These are phyloP conservation scores for Drosophila borborema DNA, from an alignment of 2,888 invertebrate genomes.

Conservation along the genomic window DNA sequence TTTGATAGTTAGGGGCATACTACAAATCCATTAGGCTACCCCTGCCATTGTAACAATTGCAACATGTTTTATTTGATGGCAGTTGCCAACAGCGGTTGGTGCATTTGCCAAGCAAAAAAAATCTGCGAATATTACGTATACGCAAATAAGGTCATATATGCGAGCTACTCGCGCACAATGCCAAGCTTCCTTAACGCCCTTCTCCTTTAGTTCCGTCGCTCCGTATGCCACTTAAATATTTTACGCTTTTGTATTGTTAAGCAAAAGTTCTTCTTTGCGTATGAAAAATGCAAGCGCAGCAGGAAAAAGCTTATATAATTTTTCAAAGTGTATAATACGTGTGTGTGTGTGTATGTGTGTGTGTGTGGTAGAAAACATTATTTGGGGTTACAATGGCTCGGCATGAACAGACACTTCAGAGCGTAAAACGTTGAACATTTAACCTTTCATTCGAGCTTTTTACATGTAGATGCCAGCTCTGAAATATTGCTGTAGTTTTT, in stretches of 20 bases:
- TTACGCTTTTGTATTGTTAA: slow-evolving; percentile 72
- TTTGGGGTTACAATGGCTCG: slow-evolving; percentile 5
- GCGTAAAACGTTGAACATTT: slow-evolving; percentile 14
- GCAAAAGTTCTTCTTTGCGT: slow-evolving; percentile 43
- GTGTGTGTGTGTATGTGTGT: neutral
- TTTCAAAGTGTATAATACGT: slow-evolving; percentile 1
- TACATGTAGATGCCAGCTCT: slow-evolving; percentile 10
- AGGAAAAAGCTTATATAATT: slow-evolving; percentile 30
- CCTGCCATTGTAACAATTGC: slow-evolving; percentile 7
- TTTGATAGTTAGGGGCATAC: slow-evolving; percentile 9
- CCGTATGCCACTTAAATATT: slow-evolving; percentile 67
- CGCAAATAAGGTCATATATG: slow-evolving; percentile 64
- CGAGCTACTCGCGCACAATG: slow-evolving; percentile 20
- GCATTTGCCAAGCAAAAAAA: slow-evolving; percentile 56
- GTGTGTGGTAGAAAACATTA: neutral
- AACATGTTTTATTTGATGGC: slow-evolving; percentile 40
- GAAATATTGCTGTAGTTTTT: neutral
- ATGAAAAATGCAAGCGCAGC: slow-evolving; percentile 32
- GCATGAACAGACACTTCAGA: slow-evolving; percentile 3
- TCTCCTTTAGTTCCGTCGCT: slow-evolving; percentile 5
- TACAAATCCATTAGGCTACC: slow-evolving; percentile 24
- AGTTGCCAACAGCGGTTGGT: slow-evolving; percentile 48
- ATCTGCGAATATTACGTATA: slow-evolving; percentile 61
- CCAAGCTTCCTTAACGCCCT: neutral
- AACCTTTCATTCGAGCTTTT: slow-evolving; percentile 19